Conservation (phyloP, 1,140 invertebrate genomes). For the Thaumatotibia leucotreta region DNA sequence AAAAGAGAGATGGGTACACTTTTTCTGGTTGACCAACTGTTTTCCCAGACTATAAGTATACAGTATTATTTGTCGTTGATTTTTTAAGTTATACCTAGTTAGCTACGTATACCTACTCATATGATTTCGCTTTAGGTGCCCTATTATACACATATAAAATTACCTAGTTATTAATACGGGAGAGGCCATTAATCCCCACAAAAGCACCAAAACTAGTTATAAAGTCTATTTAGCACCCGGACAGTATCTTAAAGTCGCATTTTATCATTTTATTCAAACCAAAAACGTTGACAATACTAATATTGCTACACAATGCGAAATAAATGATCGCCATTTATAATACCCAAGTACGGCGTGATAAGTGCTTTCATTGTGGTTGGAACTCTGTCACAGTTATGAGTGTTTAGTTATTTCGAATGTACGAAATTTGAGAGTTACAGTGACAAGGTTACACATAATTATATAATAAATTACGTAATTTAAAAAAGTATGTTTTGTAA, state of each 20-base stretch:
- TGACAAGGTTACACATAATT: background rate
- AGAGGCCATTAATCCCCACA: background rate
- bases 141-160: background rate
- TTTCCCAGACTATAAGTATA: too few species aligned
- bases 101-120: background rate
- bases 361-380: constrained; percentile 1
- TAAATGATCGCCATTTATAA: constrained; percentile 3
- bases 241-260: constrained; percentile 43
- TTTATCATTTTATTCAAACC: constrained; percentile 30
- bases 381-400: background rate
- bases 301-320: constrained; percentile 10
- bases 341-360: constrained; percentile 2
- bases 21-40: too few species aligned
- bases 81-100: too few species aligned
- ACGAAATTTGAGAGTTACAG: background rate
- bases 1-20: too few species aligned
- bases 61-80: too few species aligned
- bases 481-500: background rate
- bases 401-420: background rate
- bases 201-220: constrained; percentile 44
- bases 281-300: constrained; percentile 14
- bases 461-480: background rate
- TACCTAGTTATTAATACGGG: background rate
- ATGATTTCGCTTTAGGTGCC: too few species aligned
- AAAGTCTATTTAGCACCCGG: constrained; percentile 46